Conservation (phyloP, 2,113 vertebrate species). For the Lophotis ruficrista region DNA sequence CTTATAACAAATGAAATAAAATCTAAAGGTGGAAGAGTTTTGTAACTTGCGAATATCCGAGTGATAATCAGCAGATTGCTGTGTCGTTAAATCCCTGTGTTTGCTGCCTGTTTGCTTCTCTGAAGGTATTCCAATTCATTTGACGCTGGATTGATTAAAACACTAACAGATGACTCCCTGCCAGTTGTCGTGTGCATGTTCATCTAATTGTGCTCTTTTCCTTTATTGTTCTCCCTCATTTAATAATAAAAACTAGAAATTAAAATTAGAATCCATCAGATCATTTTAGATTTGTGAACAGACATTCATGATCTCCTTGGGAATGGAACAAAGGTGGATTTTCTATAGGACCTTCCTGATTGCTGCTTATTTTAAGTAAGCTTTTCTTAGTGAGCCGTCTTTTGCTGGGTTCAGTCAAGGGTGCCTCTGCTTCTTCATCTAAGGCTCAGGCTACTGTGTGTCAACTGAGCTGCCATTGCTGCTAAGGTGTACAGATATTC, state of each 20-base stretch:
- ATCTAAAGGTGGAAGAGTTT: constrained; percentile 64
- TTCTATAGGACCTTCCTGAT: not conserved
- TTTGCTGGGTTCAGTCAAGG: not conserved
- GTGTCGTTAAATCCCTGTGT: not conserved
- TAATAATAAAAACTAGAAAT: constrained; percentile 23
- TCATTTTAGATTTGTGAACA: not conserved
- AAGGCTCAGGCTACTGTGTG: accelerated
- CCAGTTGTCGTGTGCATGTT: not conserved
- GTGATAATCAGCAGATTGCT: not conserved
- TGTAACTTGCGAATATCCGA: constrained; percentile 58
- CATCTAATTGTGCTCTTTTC: not conserved
- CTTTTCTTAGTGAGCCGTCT: not conserved
- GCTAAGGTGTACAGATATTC: not conserved
- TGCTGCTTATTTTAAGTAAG: not conserved
- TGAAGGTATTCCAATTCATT: constrained; percentile 57
- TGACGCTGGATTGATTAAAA: constrained; percentile 3
- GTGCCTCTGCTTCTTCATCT: not conserved
- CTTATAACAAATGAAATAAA: constrained; percentile 75
- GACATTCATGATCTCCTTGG: not conserved
- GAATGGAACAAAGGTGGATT: not conserved
- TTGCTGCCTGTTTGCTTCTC: constrained; percentile 44
- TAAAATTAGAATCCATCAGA: not conserved
- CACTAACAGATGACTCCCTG: not conserved
- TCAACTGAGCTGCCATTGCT: not conserved
- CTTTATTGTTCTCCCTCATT: constrained; percentile 33